These are phyloP conservation scores for Setipinna tenuifilis DNA, from an alignment of 2,797 vertebrate genomes.

Conservation along the genomic window DNA sequence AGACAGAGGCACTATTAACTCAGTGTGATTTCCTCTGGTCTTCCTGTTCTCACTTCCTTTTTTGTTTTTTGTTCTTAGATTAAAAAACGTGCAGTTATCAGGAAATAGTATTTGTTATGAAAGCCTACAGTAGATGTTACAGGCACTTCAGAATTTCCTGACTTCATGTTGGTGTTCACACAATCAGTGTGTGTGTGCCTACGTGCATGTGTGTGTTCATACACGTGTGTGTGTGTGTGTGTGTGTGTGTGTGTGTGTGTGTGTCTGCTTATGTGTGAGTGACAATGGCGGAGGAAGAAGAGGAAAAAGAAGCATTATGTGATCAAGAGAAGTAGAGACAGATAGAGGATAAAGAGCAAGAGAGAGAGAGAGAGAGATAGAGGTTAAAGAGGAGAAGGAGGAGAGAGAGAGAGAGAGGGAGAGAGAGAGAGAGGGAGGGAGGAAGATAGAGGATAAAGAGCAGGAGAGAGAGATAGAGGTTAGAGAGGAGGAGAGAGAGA, in stretches of 20 bases:
- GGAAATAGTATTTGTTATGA: not conserved
- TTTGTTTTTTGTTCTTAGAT: constrained; percentile 6
- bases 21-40: not conserved
- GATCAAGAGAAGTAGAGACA: no score
- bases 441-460: not conserved
- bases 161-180: not conserved
- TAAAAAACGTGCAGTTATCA: not conserved
- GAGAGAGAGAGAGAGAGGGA: not conserved
- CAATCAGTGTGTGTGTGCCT: not conserved
- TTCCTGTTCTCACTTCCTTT: constrained; percentile 12
- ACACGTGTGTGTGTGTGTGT: no score
- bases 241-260: not conserved
- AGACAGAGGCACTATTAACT: not conserved
- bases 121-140: not conserved
- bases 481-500: not conserved
- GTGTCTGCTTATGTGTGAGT: not conserved
- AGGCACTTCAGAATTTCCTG: not conserved
- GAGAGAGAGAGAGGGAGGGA: not conserved
- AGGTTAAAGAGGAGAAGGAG: no score
- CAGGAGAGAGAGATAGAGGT: not conserved
- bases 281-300: no score
- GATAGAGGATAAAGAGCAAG: no score
- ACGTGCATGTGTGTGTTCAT: no score
- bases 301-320: no score
- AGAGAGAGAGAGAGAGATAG: no score